Base-by-base conservation (phyloP, 2,113 vertebrate genomes). In the Varanus salvator region DNA sequence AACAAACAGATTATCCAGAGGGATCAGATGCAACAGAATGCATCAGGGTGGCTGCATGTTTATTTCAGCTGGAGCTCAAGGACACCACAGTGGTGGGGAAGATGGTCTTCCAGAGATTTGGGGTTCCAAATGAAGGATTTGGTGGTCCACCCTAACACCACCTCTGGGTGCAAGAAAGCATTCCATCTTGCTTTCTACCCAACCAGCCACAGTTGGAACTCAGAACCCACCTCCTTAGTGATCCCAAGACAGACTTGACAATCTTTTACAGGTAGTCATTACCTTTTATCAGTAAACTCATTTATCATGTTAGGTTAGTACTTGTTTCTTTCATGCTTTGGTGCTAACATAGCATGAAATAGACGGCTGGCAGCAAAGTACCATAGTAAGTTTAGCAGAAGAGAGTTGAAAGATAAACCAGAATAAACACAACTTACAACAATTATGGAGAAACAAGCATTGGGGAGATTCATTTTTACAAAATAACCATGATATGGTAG, bases 401-500 rank as follows among this genome's bases (percentile, higher is more conserved):
- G 15, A 60, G 69, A 92, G 72, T 8, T 21, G 57, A 86, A 88
- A 54, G 57, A 60, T 77, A 4, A 85, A 76, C 74, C 19, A 9
- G 29, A 90, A 7, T 23, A 68, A 89, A 92, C 92, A 82, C 17
- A 64, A 64, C 0, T 76, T 80, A 86, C 69, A 76, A 38, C 34
- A 78, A 90, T 54, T 12, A 89, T 60, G 74, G 38, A 44, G 50
- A 38, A 84, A 91, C 77, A 0, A 0, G 0, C 88, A 74, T 60
- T 76, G 87, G 80, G 38, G 14, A 50, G 87, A 81, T 17, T 29
- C 19, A 1, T 75, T 90, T 93, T 89, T 54, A 38, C 0, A 5
- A 64, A 74, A 85, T 89, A 89, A 94, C 91, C 86, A 89, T 1
- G 90, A 87, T 64, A 87, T 68, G 66, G 89, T 72, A 3, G 44